Percentiles rank a stretch among this genome's conserved stretches.
Conservation (phyloP, 2,113 vertebrate genomes). For the Talpa occidentalis region DNA sequence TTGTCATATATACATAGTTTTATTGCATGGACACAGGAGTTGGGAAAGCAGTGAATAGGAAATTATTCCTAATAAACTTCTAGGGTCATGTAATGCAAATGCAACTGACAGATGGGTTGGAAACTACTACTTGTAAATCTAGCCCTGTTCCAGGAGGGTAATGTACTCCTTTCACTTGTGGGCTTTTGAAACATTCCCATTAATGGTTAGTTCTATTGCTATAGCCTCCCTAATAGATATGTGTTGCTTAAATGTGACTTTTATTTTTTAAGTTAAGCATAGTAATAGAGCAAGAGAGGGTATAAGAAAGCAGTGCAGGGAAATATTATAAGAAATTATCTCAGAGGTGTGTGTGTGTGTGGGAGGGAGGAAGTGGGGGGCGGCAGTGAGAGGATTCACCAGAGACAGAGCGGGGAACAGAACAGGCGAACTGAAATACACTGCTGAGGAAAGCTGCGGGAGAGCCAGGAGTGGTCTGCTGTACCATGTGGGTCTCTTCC, state of each 20-base stretch:
- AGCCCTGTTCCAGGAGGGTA: neutral
- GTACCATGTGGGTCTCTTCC: too few relatives aligned
- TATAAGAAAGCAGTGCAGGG: neutral
- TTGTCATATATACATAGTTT: neutral
- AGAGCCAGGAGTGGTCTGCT: too few relatives aligned
- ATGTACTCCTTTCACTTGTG: neutral
- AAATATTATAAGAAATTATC: neutral
- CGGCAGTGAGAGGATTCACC: too few relatives aligned
- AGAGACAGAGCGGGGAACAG: too few relatives aligned
- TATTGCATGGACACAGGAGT: neutral
- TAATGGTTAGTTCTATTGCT: neutral
- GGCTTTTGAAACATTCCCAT: neutral
- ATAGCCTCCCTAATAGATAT: neutral
- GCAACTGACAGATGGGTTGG: neutral
- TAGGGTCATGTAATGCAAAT: constrained; percentile 8
- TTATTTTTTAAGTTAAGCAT: neutral
- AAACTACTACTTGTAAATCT: neutral
- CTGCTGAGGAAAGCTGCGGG: too few relatives aligned
- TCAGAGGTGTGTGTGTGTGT: too few relatives aligned
- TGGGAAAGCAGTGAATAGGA: neutral
- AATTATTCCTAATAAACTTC: neutral
- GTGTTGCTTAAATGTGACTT: neutral
- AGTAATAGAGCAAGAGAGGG: neutral
- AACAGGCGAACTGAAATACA: too few relatives aligned
- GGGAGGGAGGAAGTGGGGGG: too few relatives aligned